Conservation (phyloP, 2,888 invertebrate genomes). For the Yponomeuta sedellus region DNA sequence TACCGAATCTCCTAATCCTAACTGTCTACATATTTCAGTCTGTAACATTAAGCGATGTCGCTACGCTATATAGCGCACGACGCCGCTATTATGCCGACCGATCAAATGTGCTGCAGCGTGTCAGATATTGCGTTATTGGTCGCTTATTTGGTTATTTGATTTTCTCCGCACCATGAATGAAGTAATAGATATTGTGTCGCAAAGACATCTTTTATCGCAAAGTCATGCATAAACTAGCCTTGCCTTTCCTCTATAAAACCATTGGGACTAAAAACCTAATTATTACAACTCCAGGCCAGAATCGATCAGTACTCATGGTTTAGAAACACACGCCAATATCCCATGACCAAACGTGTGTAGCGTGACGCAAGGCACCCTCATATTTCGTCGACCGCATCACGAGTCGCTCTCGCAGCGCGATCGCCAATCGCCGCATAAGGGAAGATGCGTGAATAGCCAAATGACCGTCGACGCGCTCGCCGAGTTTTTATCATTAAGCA, state of each 20-base stretch:
- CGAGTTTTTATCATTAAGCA: not conserved
- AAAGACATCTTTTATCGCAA: not conserved
- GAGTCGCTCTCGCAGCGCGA: not conserved
- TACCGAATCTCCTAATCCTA: slow-evolving; percentile 14
- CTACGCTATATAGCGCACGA: not conserved
- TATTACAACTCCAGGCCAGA: not conserved
- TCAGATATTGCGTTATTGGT: not conserved
- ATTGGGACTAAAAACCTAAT: too few relatives aligned
- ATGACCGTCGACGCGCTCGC: not conserved
- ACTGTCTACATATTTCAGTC: slow-evolving; percentile 15
- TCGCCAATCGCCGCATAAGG: not conserved
- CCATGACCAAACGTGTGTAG: not conserved
- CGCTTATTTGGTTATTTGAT: not conserved
- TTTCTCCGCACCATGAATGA: not conserved
- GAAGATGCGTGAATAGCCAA: not conserved
- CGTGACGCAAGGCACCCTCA: not conserved
- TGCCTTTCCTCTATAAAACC: too few relatives aligned
- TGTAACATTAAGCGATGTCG: slow-evolving; percentile 7
- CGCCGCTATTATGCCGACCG: not conserved
- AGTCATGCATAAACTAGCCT: not conserved
- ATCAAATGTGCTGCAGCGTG: not conserved
- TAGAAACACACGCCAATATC: not conserved
- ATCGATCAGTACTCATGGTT: not conserved
- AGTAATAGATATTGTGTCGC: not conserved
- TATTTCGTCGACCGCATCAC: not conserved